Conservation (phyloP, 37 sponge, comb jelly and placozoan species). For the Diacarnus erythraeanus region DNA sequence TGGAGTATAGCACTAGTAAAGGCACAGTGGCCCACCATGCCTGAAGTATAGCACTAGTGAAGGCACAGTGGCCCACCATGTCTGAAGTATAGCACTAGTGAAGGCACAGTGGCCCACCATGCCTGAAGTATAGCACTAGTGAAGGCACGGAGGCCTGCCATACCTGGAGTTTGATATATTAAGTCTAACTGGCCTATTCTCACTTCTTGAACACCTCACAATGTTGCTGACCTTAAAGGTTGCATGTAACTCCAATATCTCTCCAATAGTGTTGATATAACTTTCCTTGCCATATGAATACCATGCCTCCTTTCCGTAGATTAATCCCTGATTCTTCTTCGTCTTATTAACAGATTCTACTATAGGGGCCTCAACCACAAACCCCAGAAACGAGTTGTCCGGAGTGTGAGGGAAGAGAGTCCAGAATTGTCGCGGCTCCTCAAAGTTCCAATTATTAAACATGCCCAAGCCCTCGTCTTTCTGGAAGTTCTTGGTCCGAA, state of each 20-base stretch:
- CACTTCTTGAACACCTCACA: no score
- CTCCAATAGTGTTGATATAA: conserved; percentile 54
- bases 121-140: no score
- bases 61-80: no score
- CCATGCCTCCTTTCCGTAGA: conserved; percentile 73
- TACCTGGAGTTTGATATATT: no score
- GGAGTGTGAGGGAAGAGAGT: conserved; percentile 84
- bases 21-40: no score
- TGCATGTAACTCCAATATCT: conserved; percentile 50
- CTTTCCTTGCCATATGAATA: conserved; percentile 29
- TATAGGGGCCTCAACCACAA: conserved; percentile 29
- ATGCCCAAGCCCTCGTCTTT: not conserved
- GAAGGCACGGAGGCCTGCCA: no score
- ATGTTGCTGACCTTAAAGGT: conserved; percentile 81
- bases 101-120: no score
- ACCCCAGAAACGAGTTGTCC: conserved; percentile 83
- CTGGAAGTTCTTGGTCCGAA: conserved; percentile 41
- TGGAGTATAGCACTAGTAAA: no score
- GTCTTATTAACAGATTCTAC: not conserved
- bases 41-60: no score
- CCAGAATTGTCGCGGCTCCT: conserved; percentile 71
- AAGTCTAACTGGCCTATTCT: no score
- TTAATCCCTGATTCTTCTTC: conserved; percentile 62
- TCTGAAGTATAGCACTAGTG: no score
- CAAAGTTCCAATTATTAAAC: conserved; percentile 68